These are phyloP conservation scores for Stomorhina lunata DNA, from an alignment of 2,888 invertebrate genomes.

Conservation along the genomic window DNA sequence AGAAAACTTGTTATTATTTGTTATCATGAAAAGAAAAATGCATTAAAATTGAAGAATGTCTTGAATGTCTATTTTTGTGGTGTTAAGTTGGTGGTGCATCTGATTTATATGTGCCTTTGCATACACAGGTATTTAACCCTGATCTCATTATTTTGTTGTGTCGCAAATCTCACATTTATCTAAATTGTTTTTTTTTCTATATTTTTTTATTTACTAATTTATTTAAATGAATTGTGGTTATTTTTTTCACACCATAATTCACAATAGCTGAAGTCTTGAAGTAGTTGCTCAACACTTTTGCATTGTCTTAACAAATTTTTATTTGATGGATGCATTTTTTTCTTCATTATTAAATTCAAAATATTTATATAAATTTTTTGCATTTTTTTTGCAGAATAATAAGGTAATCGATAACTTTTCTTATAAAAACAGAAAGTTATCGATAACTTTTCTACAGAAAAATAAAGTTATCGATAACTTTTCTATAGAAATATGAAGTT, in stretches of 20 bases:
- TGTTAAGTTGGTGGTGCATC: neutral
- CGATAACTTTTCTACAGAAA: neutral
- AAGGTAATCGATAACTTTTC: neutral
- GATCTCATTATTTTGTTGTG: constrained; percentile 34
- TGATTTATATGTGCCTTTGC: constrained; percentile 39
- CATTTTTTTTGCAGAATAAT: too few species aligned
- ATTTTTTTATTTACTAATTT: constrained; percentile 16
- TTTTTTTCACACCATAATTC: constrained; percentile 26
- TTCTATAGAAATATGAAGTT: neutral
- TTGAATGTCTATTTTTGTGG: constrained; percentile 13
- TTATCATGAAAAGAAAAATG: neutral
- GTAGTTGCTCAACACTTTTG: constrained; percentile 36
- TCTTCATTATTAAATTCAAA: neutral
- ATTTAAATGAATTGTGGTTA: constrained; percentile 37
- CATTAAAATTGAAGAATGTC: constrained; percentile 11
- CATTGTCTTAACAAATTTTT: constrained; percentile 38
- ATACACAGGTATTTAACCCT: constrained; percentile 48
- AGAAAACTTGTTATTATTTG: constrained; percentile 28
- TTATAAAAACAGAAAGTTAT: neutral
- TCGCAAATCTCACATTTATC: constrained; percentile 26
- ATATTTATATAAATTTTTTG: neutral
- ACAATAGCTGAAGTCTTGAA: neutral
- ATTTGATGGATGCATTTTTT: neutral
- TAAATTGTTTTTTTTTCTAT: neutral
- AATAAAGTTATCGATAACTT: neutral